Conservation (phyloP, 2,113 vertebrate species). For the Nothocercus nigrocapillus region DNA sequence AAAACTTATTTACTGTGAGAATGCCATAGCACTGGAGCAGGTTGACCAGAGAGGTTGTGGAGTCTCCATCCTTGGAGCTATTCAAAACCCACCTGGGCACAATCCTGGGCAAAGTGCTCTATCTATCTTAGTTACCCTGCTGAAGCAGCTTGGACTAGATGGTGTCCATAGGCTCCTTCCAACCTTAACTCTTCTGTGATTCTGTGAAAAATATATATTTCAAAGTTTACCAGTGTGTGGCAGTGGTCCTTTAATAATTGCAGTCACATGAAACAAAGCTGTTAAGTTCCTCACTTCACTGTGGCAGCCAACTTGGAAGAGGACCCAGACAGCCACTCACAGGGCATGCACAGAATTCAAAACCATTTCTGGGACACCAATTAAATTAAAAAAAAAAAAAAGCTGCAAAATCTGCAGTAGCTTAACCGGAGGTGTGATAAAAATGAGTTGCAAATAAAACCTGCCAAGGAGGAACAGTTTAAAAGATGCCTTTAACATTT, state of each 20-base stretch:
- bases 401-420: not conserved
- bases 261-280: not conserved
- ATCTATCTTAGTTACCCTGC: not conserved
- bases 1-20: not conserved
- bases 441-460: not conserved
- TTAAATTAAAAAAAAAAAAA: not conserved
- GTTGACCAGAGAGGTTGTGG: not conserved
- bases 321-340: not conserved
- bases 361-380: not conserved
- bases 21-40: not conserved
- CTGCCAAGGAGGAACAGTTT: not conserved
- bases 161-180: not conserved
- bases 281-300: not conserved
- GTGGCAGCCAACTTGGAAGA: conserved; percentile 3
- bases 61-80: not conserved
- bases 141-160: not conserved
- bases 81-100: not conserved
- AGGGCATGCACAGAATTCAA: not conserved
- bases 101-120: not conserved
- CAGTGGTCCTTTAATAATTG: conserved; percentile 55
- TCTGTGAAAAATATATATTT: not conserved
- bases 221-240: conserved; percentile 52
- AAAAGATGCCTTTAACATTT: conserved; percentile 20
- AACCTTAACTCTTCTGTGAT: not conserved
- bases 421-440: not conserved